phyloP scores from a whole-genome alignment of 2,888 invertebrate species.

The Ophioninae sp. region DNA sequence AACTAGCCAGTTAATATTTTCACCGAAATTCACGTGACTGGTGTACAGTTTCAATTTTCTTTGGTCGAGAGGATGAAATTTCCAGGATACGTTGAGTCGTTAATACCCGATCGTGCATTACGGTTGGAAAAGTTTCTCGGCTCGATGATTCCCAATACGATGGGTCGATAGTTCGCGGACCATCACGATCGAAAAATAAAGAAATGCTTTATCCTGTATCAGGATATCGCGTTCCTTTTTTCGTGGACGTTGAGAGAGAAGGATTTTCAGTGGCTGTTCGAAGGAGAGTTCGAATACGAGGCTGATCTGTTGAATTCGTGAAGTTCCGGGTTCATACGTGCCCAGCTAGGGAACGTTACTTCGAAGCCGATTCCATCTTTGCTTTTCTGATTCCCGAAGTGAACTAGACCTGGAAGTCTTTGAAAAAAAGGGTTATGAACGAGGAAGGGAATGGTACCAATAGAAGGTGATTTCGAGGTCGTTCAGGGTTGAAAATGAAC shows the following conservation, averaged over 20 bases:
- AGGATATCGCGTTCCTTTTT: constrained; percentile 15
- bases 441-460: no score
- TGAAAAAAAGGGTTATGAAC: no score
- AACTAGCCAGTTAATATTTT: no score
- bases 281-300: constrained; percentile 39
- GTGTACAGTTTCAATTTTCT: no score
- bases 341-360: no score
- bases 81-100: no score
- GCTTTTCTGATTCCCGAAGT: no score
- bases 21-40: no score
- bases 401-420: no score
- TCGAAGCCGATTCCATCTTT: no score
- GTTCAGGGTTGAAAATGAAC: neutral
- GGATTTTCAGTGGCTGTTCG: constrained; percentile 20
- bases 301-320: constrained; percentile 41
- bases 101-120: neutral
- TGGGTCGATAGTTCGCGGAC: neutral
- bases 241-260: neutral
- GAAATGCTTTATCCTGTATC: constrained; percentile 13
- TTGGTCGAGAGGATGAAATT: no score
- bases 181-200: neutral
- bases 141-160: neutral
- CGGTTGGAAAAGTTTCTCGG: neutral
- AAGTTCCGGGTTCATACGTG: neutral
- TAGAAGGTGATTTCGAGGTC: neutral